A percentile compares a stretch with the other conserved stretches of the same genome.
Conservation (phyloP, 2,113 vertebrate genomes). For the Saccopteryx bilineata region DNA sequence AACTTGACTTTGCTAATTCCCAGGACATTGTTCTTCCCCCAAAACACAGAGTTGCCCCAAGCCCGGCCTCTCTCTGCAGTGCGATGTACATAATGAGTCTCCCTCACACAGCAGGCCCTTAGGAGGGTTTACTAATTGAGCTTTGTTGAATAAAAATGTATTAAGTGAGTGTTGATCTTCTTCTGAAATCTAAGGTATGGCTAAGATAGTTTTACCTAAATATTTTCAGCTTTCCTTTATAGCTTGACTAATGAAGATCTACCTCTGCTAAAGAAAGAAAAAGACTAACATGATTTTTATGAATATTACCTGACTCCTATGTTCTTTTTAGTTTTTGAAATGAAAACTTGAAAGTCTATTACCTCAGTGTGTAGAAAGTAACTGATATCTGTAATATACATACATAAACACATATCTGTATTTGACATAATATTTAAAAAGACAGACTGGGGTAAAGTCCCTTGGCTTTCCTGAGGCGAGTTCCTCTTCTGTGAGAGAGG, state of each 20-base stretch:
- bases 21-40: not conserved
- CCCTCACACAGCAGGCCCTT: not conserved
- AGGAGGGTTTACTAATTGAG: not conserved
- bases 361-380: not conserved
- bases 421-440: not conserved
- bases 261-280: not conserved
- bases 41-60: not conserved
- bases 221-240: constrained; percentile 42
- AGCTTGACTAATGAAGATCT: constrained; percentile 11
- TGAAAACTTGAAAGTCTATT: constrained; percentile 43
- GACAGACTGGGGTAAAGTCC: not conserved
- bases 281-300: not conserved
- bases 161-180: not conserved
- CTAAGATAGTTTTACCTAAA: constrained; percentile 17
- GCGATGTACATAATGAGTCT: not conserved
- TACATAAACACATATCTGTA: not conserved
- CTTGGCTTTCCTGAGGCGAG: not conserved
- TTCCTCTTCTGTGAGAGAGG: not conserved
- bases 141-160: not conserved
- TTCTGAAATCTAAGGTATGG: constrained; percentile 30
- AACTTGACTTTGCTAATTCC: not conserved
- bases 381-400: not conserved
- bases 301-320: not conserved
- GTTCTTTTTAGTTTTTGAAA: constrained; percentile 56
- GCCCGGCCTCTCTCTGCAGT: not conserved